phyloP scores from a whole-genome alignment of 1,140 invertebrate genomes.

The Daktulosphaira vitifoliae region DNA sequence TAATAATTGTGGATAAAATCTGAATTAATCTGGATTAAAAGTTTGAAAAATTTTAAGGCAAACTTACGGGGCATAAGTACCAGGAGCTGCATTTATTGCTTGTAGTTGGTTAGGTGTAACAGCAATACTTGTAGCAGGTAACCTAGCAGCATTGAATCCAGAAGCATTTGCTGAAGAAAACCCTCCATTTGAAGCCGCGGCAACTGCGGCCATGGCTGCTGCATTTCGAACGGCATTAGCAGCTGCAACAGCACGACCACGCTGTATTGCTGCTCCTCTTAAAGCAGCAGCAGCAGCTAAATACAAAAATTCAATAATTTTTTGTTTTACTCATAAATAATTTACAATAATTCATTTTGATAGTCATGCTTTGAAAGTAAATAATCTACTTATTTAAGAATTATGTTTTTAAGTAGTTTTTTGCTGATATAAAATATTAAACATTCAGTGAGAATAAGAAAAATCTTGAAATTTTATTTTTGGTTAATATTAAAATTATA shows the following conservation, averaged over 20 bases:
- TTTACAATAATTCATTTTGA: no score
- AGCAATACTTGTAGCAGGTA: slow-evolving; percentile 11
- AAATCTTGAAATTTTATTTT: no score
- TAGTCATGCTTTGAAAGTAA: slow-evolving; percentile 1
- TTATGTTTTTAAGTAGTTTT: not conserved
- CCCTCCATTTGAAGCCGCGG: slow-evolving; percentile 55
- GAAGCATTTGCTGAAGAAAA: slow-evolving; percentile 59
- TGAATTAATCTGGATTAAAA: no score
- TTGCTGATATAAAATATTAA: no score
- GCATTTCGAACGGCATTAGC: slow-evolving; percentile 54
- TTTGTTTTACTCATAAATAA: no score
- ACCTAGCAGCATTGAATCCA: slow-evolving; percentile 50
- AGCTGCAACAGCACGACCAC: slow-evolving; percentile 50
- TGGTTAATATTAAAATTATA: no score
- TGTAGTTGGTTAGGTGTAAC: slow-evolving; percentile 6
- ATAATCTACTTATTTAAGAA: not conserved
- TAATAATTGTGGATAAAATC: no score
- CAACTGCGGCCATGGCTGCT: slow-evolving; percentile 53
- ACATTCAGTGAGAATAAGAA: no score
- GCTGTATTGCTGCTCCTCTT: slow-evolving; percentile 59
- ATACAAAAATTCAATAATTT: not conserved
- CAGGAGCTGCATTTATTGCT: slow-evolving; percentile 20
- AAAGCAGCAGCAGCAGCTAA: slow-evolving; percentile 49
- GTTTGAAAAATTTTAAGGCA: no score
- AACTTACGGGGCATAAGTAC: slow-evolving; percentile 27